Conservation (phyloP, 2,888 invertebrate species). For the Cinara cedri region DNA sequence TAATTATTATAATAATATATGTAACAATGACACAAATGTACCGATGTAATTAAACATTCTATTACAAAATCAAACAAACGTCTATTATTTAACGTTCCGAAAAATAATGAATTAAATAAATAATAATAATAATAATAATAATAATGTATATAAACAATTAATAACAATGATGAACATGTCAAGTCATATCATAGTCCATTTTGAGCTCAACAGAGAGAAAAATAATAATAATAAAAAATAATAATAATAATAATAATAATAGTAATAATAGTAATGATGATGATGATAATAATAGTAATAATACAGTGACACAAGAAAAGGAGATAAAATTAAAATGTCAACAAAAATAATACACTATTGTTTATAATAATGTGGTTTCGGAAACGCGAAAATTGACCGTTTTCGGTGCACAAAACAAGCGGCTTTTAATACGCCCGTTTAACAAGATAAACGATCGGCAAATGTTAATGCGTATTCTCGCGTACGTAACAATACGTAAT, state of each 20-base stretch:
- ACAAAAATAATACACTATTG: slow-evolving; percentile 6
- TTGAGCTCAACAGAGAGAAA: slow-evolving; percentile 52
- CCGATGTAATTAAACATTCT: slow-evolving; percentile 15
- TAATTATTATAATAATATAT: slow-evolving; percentile 12
- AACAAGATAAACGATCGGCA: slow-evolving; percentile 33
- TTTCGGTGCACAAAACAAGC: slow-evolving; percentile 2
- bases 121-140: slow-evolving; percentile 43
- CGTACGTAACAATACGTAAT: slow-evolving; percentile 2
- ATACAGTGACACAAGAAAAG: not conserved
- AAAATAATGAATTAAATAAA: slow-evolving; percentile 31
- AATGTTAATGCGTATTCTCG: slow-evolving; percentile 11
- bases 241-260: slow-evolving; percentile 12
- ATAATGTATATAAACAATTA: slow-evolving; percentile 34
- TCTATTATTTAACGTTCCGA: slow-evolving; percentile 28
- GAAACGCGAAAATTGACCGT: not conserved
- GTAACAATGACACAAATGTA: slow-evolving; percentile 26
- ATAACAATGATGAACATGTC: slow-evolving; percentile 39
- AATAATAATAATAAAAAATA: slow-evolving; percentile 32
- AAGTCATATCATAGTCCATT: slow-evolving; percentile 43
- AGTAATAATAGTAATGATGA: slow-evolving; percentile 34
- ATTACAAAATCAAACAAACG: slow-evolving; percentile 38
- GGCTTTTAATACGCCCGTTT: slow-evolving; percentile 13
- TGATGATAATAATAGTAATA: slow-evolving; percentile 13
- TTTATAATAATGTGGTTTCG: too few relatives aligned
- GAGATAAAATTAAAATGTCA: not conserved